phyloP scores from a whole-genome alignment of 2,888 invertebrate species.

The Aproaerema taeniolella region DNA sequence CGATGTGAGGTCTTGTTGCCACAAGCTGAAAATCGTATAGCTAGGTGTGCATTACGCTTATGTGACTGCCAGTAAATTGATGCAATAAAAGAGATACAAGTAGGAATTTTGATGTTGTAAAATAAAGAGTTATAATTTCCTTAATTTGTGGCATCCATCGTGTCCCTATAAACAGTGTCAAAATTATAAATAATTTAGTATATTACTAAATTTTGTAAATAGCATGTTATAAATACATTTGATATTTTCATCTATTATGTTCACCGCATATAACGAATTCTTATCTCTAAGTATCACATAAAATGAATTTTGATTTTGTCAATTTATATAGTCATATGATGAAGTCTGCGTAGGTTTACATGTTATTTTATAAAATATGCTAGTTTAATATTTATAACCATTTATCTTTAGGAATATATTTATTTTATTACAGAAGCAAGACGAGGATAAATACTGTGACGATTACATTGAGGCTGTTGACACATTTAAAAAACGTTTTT shows the following conservation, averaged over 20 bases:
- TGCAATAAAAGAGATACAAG: too few relatives aligned
- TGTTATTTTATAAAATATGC: constrained; percentile 50
- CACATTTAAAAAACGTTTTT: too few relatives aligned
- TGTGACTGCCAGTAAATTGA: too few relatives aligned
- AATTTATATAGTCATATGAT: constrained; percentile 52
- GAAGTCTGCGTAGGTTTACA: constrained; percentile 58
- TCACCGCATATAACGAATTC: constrained; percentile 49
- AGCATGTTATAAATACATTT: constrained; percentile 46
- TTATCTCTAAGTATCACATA: constrained; percentile 47
- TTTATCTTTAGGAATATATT: constrained; percentile 36
- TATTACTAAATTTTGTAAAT: constrained; percentile 76
- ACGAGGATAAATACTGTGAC: constrained; percentile 13
- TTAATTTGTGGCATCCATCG: too few relatives aligned
- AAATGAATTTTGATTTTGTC: constrained; percentile 52
- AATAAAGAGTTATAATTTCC: too few relatives aligned
- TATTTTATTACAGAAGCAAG: constrained; percentile 37
- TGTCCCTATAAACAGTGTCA: constrained; percentile 57
- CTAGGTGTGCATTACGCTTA: too few relatives aligned
- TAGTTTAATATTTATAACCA: constrained; percentile 39
- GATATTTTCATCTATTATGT: constrained; percentile 54
- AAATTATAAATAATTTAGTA: constrained; percentile 69
- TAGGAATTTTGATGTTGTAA: too few relatives aligned
- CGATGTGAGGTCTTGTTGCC: too few relatives aligned
- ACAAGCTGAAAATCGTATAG: too few relatives aligned
- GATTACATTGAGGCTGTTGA: constrained; percentile 1